Evolutionary conservation across 2,797 vertebrate species (phyloP).

Genomic region (Pampus argenteus): DNA sequence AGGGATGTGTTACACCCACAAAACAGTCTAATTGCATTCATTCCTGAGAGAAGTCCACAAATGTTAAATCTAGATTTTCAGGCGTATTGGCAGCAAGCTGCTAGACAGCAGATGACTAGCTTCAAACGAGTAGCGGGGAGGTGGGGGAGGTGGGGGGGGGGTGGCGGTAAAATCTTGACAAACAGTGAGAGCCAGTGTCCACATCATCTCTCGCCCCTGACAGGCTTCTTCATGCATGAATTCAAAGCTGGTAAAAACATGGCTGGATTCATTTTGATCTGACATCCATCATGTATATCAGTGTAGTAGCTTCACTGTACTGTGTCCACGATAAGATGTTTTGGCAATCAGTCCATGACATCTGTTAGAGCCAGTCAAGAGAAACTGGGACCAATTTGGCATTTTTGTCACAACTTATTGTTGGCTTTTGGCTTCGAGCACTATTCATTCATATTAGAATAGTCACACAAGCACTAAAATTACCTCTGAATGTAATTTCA

Average conservation of each 20-base stretch:
- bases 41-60: slow-evolving; percentile 81
- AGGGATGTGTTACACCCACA: slow-evolving; percentile 80
- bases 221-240: slow-evolving; percentile 85
- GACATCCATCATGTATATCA: slow-evolving; percentile 82
- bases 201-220: slow-evolving; percentile 84
- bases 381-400: slow-evolving; percentile 68
- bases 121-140: slow-evolving; percentile 79
- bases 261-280: slow-evolving; percentile 82
- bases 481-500: slow-evolving; percentile 1
- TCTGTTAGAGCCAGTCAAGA: slow-evolving; percentile 76
- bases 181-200: slow-evolving; percentile 84
- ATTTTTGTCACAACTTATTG: slow-evolving; percentile 66
- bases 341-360: slow-evolving; percentile 79
- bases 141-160: slow-evolving; percentile 76
- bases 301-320: slow-evolving; percentile 76
- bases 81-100: slow-evolving; percentile 82
- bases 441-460: slow-evolving; percentile 44
- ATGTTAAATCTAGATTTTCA: slow-evolving; percentile 82
- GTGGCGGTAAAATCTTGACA: slow-evolving; percentile 86
- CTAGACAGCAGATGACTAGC: slow-evolving; percentile 82
- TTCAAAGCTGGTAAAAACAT: slow-evolving; percentile 84
- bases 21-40: slow-evolving; percentile 86
- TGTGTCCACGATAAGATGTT: slow-evolving; percentile 78
- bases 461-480: slow-evolving; percentile 14
- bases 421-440: slow-evolving; percentile 31